These are phyloP conservation scores for Mormyrops attenuatus DNA, from an alignment of 2,797 vertebrate species.

Conservation along the genomic window DNA sequence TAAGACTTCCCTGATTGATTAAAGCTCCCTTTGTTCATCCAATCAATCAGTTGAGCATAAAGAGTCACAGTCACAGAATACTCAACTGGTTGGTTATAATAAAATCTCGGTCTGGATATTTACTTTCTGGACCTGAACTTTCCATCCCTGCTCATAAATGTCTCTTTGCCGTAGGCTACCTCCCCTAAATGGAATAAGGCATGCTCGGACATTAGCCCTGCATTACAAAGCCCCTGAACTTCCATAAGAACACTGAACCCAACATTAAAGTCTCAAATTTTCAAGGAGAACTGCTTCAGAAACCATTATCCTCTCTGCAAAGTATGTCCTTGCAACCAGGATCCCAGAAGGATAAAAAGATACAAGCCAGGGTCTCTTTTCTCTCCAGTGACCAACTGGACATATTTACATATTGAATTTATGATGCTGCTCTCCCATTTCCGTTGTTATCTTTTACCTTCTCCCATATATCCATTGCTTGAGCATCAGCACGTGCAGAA, in stretches of 20 bases:
- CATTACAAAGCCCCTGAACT: neutral
- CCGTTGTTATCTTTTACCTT: neutral
- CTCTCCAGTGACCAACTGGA: neutral
- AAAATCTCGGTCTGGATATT: neutral
- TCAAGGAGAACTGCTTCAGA: neutral
- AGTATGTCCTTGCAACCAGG: neutral
- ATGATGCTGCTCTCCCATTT: neutral
- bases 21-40: neutral
- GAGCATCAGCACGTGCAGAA: neutral
- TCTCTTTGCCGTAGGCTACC: neutral
- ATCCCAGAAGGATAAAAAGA: neutral
- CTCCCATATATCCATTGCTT: neutral
- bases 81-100: neutral
- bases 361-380: neutral
- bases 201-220: neutral
- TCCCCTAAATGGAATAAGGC: neutral
- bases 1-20: neutral
- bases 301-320: neutral
- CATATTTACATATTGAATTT: neutral
- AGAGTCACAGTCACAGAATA: neutral
- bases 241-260: neutral
- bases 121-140: neutral
- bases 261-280: neutral
- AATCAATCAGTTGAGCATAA: neutral
- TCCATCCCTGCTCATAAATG: neutral